These are phyloP conservation scores for Caiman crocodilus DNA, from an alignment of 2,797 vertebrate genomes.

Conservation along the genomic window DNA sequence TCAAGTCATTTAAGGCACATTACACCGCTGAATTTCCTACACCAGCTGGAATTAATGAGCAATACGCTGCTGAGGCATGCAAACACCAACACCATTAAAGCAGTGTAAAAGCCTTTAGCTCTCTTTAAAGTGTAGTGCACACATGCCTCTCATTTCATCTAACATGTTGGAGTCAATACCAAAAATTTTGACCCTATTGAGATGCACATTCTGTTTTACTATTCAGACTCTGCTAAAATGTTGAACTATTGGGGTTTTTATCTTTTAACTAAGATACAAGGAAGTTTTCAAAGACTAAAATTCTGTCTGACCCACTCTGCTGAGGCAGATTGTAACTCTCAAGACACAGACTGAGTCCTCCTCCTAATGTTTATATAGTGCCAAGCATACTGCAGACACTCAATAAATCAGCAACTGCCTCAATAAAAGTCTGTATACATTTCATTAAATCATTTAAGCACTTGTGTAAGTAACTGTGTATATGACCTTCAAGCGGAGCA, in stretches of 20 bases:
- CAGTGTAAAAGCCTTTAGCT: too few species aligned
- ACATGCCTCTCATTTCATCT: not conserved
- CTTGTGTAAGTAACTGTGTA: constrained; percentile 13
- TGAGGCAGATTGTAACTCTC: not conserved
- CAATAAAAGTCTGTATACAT: constrained; percentile 27
- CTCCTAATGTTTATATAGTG: constrained; percentile 2
- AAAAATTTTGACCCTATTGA: rapidly evolving
- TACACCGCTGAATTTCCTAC: too few species aligned
- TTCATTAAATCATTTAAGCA: constrained; percentile 36
- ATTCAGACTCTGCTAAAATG: not conserved
- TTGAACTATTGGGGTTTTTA: not conserved
- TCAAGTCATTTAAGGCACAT: too few species aligned
- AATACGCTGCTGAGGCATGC: too few species aligned
- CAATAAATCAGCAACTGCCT: constrained; percentile 27
- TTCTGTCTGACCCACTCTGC: not conserved
- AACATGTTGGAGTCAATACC: not conserved
- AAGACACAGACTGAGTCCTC: not conserved
- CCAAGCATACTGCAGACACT: not conserved
- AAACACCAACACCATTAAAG: too few species aligned
- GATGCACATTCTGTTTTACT: not conserved
- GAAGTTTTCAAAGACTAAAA: not conserved
- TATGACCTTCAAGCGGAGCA: constrained; percentile 29
- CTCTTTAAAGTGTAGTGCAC: too few species aligned
- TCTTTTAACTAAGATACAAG: not conserved
- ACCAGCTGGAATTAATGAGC: too few species aligned